Evolutionary conservation across 2,888 invertebrate genomes (phyloP), one percentile per base, ranked within the genome.

Genomic region (Sclerodermus sp.): DNA sequence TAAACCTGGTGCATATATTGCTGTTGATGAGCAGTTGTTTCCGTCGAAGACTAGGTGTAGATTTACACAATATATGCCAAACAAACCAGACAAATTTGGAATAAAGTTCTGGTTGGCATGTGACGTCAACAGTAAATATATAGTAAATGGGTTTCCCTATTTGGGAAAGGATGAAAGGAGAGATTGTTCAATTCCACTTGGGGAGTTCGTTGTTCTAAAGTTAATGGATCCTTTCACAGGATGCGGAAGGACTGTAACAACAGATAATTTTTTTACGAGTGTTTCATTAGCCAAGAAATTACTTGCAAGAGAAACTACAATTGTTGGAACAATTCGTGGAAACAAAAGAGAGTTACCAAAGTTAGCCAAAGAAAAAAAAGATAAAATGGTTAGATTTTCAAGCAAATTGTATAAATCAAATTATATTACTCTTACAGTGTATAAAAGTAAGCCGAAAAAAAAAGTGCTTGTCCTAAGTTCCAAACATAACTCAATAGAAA

Each of bases 21-120:
- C 53, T 12, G 41, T 53, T n/a, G 57, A 60, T 55, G 57, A 66
- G 45, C 60, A 67, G 38, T 47, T 64, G n/a, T 62, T 62, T 51
- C 53, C 57, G 36, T 53, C 57, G 2, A 66, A 62, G 37, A 45
- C 56, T n/a, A 45, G 46, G 39, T 43, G 46, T 32, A 46, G 39
- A 31, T 46, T 46, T 31, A 46, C 46, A 10, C 45, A 45, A 38
- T 45, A 45, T 29, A 17, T 37, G 44, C 49, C 44, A 31, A 43
- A 43, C 32, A 32, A 49, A n/a, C n/a, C n/a, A n/a, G n/a, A n/a
- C n/a, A n/a, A n/a, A n/a, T n/a, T n/a, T n/a, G n/a, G n/a, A n/a
- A n/a, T n/a, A n/a, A n/a, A n/a, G n/a, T n/a, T n/a, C n/a, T n/a
- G n/a, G n/a, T n/a, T n/a, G n/a, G n/a, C n/a, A n/a, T n/a, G n/a